phyloP scores from a whole-genome alignment of 2,113 vertebrate species.

The Diadophis punctatus region DNA sequence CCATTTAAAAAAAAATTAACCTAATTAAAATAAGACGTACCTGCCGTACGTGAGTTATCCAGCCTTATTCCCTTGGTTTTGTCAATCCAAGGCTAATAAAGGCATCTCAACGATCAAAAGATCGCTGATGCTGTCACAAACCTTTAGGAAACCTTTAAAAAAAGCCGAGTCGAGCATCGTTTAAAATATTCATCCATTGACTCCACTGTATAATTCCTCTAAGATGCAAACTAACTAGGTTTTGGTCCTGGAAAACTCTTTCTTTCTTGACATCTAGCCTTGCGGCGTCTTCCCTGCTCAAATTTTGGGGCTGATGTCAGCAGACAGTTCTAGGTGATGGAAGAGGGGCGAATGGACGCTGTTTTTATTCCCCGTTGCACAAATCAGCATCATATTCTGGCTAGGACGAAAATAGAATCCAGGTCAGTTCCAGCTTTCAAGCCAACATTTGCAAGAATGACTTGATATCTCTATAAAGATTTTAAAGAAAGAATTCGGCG shows the following conservation, averaged over 20 bases:
- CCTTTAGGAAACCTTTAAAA: neutral
- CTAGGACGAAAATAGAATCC: neutral
- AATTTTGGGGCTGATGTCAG: neutral
- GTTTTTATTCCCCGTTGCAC: neutral
- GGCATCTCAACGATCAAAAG: neutral
- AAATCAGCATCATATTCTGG: neutral
- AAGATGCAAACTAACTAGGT: neutral
- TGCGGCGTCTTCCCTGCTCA: neutral
- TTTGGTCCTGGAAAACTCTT: neutral
- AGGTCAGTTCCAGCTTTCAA: neutral
- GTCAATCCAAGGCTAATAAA: neutral
- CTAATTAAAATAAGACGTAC: neutral
- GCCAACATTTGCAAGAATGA: neutral
- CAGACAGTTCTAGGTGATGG: neutral
- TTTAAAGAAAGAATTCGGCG: neutral
- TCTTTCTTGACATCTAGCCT: neutral
- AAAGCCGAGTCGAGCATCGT: neutral
- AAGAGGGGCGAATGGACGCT: rapidly evolving
- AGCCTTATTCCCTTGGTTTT: neutral
- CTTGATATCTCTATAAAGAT: neutral
- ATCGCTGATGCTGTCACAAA: neutral
- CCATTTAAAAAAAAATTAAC: neutral
- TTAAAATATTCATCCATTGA: neutral
- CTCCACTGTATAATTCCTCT: neutral
- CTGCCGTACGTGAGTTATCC: neutral